Evolutionary conservation across 1,140 invertebrate species (phyloP).

Genomic region (Carcinoscorpius rotundicauda): DNA sequence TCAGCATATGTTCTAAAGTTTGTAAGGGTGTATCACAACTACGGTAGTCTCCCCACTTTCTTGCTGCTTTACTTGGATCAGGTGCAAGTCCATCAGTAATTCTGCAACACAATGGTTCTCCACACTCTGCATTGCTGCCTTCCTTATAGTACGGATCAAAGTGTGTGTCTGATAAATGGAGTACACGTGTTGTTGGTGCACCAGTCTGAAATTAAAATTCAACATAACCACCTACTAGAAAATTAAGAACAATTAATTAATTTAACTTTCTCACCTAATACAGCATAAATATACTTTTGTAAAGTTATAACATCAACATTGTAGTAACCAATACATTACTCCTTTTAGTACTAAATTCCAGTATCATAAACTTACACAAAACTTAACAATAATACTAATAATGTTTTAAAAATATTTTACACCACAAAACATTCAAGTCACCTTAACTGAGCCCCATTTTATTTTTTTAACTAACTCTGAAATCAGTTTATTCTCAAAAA

Average conservation of each 20-base stretch:
- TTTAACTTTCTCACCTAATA: neutral
- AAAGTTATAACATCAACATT: neutral
- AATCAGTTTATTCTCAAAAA: too few relatives aligned
- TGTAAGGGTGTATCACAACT: conserved; percentile 83
- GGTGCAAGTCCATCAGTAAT: conserved; percentile 38
- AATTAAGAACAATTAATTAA: neutral
- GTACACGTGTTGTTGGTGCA: conserved; percentile 69
- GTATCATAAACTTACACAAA: too few relatives aligned
- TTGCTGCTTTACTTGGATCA: conserved; percentile 59
- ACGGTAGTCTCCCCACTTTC: conserved; percentile 80
- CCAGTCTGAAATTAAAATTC: conserved; percentile 26
- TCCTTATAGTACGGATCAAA: conserved; percentile 85
- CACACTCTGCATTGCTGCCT: conserved; percentile 78
- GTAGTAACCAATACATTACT: neutral
- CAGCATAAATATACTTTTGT: neutral
- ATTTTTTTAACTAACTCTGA: too few relatives aligned
- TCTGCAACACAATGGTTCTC: conserved; percentile 77
- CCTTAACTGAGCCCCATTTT: too few relatives aligned
- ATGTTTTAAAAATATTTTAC: too few relatives aligned
- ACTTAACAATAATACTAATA: too few relatives aligned
- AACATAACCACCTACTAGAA: neutral
- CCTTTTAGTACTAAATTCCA: too few relatives aligned
- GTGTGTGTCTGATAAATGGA: conserved; percentile 87
- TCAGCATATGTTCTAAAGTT: conserved; percentile 81
- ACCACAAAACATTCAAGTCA: too few relatives aligned